These are phyloP conservation scores for Acanthornis magna DNA, from an alignment of 2,797 vertebrate genomes.

Conservation along the genomic window DNA sequence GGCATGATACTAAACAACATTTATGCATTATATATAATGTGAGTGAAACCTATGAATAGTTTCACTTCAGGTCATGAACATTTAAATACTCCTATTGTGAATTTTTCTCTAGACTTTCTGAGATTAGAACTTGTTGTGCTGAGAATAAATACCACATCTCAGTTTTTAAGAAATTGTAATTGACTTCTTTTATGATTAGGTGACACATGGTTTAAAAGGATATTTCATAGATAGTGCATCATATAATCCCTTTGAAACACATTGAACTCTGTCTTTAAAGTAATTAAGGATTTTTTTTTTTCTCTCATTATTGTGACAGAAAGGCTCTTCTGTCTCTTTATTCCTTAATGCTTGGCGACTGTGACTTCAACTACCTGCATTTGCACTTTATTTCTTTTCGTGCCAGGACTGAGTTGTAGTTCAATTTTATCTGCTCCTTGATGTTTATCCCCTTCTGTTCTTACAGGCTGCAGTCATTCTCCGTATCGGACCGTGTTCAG, in stretches of 20 bases:
- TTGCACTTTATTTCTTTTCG: background rate
- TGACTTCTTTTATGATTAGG: background rate
- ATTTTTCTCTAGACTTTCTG: background rate
- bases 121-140: background rate
- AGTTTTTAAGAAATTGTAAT: background rate
- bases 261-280: background rate
- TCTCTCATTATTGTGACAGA: background rate
- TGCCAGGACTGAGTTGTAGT: background rate
- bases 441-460: background rate
- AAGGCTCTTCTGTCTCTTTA: background rate
- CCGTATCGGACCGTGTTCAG: background rate
- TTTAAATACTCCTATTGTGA: background rate
- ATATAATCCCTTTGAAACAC: background rate
- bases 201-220: background rate
- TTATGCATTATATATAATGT: background rate
- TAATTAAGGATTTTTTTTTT: background rate
- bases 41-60: background rate
- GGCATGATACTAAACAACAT: background rate
- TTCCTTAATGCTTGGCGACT: background rate
- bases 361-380: background rate
- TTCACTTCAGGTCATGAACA: conserved; percentile 7
- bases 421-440: background rate
- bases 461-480: background rate
- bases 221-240: background rate
- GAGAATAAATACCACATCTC: background rate